phyloP scores from a whole-genome alignment of 2,888 invertebrate genomes.

The Acleris holmiana region DNA sequence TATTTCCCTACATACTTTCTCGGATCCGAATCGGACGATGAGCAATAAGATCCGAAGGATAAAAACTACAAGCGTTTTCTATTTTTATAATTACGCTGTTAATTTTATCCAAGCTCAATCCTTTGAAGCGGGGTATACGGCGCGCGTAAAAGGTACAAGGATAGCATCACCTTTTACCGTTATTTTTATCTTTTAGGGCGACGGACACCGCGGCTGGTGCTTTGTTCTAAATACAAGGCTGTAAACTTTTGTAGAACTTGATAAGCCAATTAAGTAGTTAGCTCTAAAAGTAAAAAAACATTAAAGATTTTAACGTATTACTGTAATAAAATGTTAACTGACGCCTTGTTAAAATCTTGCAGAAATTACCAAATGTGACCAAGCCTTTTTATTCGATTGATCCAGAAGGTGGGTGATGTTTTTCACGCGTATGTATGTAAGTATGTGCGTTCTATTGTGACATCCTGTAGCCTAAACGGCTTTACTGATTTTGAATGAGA shows the following conservation, averaged over 20 bases:
- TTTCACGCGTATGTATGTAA: no score
- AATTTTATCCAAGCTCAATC: conserved; percentile 41
- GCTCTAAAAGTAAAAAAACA: neutral
- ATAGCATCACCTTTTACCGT: conserved; percentile 41
- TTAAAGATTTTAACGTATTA: no score
- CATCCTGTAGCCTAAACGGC: no score
- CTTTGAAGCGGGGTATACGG: conserved; percentile 46
- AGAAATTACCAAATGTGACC: no score
- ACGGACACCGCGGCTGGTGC: conserved; percentile 14
- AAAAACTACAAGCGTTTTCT: conserved; percentile 1
- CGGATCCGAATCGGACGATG: no score
- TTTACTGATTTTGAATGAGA: no score
- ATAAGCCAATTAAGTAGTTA: neutral
- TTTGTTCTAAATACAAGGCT: conserved; percentile 23
- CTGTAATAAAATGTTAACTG: no score
- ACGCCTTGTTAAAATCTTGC: no score
- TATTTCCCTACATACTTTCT: no score
- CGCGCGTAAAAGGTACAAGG: conserved; percentile 31
- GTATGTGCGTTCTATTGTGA: no score
- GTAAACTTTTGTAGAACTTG: conserved; percentile 32
- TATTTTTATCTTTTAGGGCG: conserved; percentile 45
- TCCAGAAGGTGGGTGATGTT: no score
- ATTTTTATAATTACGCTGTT: conserved; percentile 30
- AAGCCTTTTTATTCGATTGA: no score
- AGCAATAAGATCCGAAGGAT: neutral